A percentile compares a stretch with the other conserved stretches of the same genome.
Evolutionary conservation across 2,888 invertebrate genomes (phyloP).

Genomic region (Icerya purchasi): DNA sequence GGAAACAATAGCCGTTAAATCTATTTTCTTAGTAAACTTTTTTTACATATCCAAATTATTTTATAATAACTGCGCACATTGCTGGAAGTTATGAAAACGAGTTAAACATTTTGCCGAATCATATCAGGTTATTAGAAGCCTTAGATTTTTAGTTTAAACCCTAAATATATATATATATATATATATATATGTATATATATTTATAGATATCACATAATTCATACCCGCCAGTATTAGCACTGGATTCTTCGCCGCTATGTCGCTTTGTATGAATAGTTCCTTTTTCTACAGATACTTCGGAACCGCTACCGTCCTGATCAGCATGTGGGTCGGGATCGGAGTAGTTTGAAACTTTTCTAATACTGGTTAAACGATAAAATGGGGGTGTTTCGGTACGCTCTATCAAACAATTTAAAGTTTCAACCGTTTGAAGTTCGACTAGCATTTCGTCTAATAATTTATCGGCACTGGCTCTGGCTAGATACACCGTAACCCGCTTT

Average conservation of each 20-base stretch:
- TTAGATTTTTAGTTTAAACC: too few relatives aligned
- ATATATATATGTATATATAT: too few relatives aligned
- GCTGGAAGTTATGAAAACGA: too few relatives aligned
- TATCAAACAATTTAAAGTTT: conserved; percentile 84
- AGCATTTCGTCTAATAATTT: conserved; percentile 89
- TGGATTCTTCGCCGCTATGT: conserved; percentile 58
- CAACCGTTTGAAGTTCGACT: conserved; percentile 90
- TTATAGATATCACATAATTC: too few relatives aligned
- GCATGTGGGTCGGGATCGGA: conserved; percentile 36
- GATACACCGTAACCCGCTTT: conserved; percentile 78
- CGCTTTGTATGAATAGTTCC: conserved; percentile 93
- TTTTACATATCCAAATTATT: too few relatives aligned
- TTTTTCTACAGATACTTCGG: conserved; percentile 46
- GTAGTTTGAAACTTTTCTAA: conserved; percentile 73
- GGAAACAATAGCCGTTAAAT: too few relatives aligned
- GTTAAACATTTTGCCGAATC: too few relatives aligned
- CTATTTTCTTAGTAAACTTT: too few relatives aligned
- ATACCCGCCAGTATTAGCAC: conserved; percentile 45
- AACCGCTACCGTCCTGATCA: conserved; percentile 22
- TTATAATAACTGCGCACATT: too few relatives aligned
- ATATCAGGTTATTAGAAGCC: too few relatives aligned
- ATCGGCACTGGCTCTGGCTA: conserved; percentile 79
- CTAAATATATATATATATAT: too few relatives aligned
- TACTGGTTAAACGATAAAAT: conserved; percentile 81
- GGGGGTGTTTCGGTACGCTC: conserved; percentile 96